phyloP scores from a whole-genome alignment of 2,797 vertebrate genomes.

The Neopelma chrysocephalum region DNA sequence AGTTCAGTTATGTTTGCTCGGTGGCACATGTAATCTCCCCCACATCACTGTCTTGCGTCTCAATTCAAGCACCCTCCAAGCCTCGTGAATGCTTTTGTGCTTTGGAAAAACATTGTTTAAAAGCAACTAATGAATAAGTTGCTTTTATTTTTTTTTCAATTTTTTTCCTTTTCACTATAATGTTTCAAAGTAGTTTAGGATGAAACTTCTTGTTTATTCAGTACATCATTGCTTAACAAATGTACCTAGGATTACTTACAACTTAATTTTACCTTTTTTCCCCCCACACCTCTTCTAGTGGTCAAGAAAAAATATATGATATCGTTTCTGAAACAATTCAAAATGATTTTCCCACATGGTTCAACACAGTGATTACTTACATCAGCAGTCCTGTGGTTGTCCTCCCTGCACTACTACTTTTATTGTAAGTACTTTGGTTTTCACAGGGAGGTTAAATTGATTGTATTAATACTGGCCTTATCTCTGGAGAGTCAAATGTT shows the following conservation, averaged over 20 bases:
- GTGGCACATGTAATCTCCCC: neutral
- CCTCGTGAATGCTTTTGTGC: neutral
- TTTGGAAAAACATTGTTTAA: neutral
- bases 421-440: slow-evolving; percentile 86
- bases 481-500: neutral
- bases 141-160: too few species aligned
- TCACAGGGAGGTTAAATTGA: neutral
- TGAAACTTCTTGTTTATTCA: neutral
- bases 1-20: neutral
- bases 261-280: neutral
- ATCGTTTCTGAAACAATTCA: slow-evolving; percentile 92
- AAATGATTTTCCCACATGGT: slow-evolving; percentile 91
- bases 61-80: neutral
- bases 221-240: neutral
- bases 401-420: slow-evolving; percentile 88
- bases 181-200: neutral
- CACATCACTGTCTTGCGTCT: neutral
- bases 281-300: slow-evolving; percentile 54
- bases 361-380: slow-evolving; percentile 87
- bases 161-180: neutral
- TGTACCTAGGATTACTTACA: neutral
- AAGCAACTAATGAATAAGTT: neutral
- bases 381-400: slow-evolving; percentile 93
- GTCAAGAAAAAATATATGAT: slow-evolving; percentile 98
- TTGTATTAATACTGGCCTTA: neutral